phyloP scores from a whole-genome alignment of 1,140 invertebrate genomes.

The Achroia grisella region DNA sequence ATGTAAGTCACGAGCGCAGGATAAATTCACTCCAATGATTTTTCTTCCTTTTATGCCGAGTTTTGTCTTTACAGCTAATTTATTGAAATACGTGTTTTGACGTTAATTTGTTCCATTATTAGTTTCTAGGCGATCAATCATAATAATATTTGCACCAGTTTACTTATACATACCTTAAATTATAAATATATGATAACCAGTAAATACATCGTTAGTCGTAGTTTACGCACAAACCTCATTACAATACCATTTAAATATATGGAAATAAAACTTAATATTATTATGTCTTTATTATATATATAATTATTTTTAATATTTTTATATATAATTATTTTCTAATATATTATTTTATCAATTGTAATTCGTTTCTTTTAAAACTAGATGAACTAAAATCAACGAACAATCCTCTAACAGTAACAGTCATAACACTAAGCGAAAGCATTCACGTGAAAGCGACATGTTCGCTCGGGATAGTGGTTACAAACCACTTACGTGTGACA shows the following conservation, averaged over 20 bases:
- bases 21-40: background rate
- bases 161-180: too few species aligned
- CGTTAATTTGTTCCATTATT: background rate
- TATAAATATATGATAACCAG: too few species aligned
- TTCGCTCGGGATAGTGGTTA: background rate
- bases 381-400: background rate
- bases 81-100: conserved; percentile 1
- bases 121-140: too few species aligned
- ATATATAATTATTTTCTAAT: too few species aligned
- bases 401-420: background rate
- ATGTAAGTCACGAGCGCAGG: background rate
- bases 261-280: background rate
- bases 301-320: too few species aligned
- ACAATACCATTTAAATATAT: background rate
- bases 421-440: background rate
- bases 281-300: too few species aligned
- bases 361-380: too few species aligned
- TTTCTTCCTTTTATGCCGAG: background rate
- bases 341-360: too few species aligned
- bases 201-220: too few species aligned
- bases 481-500: background rate
- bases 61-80: background rate
- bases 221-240: too few species aligned
- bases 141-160: too few species aligned
- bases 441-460: background rate